phyloP scores from a whole-genome alignment of 2,797 vertebrate species.

The Tokudaia muenninki region DNA sequence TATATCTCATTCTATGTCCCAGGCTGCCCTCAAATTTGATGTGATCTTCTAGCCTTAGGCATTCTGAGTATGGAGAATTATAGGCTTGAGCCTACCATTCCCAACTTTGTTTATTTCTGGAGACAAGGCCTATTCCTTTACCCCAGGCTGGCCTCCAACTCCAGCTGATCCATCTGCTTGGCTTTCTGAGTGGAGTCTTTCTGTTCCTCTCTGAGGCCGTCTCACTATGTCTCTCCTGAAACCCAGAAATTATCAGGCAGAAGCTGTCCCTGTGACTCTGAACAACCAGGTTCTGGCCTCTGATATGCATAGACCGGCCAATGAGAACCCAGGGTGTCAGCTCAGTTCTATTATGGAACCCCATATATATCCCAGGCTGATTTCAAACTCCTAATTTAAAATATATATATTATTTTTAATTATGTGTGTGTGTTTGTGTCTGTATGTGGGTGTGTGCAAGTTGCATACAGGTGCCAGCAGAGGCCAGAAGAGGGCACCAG shows the following conservation, averaged over 20 bases:
- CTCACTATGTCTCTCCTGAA: not conserved
- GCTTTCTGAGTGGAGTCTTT: not conserved
- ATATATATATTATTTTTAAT: not conserved
- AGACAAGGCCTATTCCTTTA: not conserved
- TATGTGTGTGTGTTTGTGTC: not conserved
- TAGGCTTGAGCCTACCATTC: not conserved
- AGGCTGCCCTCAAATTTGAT: not conserved
- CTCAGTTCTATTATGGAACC: not conserved
- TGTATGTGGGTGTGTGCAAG: not conserved
- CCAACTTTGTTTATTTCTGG: not conserved
- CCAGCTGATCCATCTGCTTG: not conserved
- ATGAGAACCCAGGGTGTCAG: not conserved
- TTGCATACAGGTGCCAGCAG: not conserved
- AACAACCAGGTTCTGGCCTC: not conserved
- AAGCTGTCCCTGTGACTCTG: constrained; percentile 72
- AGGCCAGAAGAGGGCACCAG: not conserved
- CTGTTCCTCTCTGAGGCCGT: not conserved
- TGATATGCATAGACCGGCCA: not conserved
- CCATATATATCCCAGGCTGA: not conserved
- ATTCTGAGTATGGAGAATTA: not conserved
- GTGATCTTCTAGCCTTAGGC: not conserved
- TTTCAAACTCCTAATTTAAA: not conserved
- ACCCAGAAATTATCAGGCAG: not conserved
- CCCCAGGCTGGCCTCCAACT: not conserved
- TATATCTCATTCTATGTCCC: not conserved